phyloP scores from a whole-genome alignment of 2,113 vertebrate species.

The human (Homo sapiens) region DNA sequence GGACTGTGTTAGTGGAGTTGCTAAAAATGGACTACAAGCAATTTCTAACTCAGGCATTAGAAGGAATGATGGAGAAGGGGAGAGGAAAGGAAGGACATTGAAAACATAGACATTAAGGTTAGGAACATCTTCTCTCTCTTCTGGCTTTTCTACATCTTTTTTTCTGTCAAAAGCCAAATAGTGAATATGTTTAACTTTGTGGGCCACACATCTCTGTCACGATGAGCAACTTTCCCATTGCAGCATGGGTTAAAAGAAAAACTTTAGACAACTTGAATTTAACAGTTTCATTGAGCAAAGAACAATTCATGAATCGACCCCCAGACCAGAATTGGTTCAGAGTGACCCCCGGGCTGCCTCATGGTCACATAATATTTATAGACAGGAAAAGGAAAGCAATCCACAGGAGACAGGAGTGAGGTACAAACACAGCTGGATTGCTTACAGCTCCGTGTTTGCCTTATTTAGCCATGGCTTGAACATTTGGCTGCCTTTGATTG shows the following conservation, averaged over 20 bases:
- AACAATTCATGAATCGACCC: not conserved
- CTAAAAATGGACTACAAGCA: not conserved
- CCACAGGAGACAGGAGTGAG: not conserved
- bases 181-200: not conserved
- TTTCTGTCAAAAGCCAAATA: not conserved
- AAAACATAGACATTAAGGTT: not conserved
- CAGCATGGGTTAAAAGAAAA: not conserved
- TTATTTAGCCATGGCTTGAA: not conserved
- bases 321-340: not conserved
- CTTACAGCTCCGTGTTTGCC: not conserved
- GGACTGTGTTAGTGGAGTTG: not conserved
- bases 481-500: not conserved
- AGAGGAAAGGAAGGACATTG: no score
- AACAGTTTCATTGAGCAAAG: not conserved
- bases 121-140: not conserved
- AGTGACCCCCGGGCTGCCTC: not conserved
- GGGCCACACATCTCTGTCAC: not conserved
- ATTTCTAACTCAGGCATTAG: not conserved
- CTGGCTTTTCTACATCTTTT: not conserved
- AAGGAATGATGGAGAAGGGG: not conserved
- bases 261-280: not conserved
- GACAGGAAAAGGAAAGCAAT: not conserved
- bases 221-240: not conserved
- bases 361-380: not conserved
- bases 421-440: not conserved